Percentiles rank a stretch among this genome's conserved stretches.
Conservation (phyloP, 2,113 vertebrate species). For the Pangasianodon gigas region DNA sequence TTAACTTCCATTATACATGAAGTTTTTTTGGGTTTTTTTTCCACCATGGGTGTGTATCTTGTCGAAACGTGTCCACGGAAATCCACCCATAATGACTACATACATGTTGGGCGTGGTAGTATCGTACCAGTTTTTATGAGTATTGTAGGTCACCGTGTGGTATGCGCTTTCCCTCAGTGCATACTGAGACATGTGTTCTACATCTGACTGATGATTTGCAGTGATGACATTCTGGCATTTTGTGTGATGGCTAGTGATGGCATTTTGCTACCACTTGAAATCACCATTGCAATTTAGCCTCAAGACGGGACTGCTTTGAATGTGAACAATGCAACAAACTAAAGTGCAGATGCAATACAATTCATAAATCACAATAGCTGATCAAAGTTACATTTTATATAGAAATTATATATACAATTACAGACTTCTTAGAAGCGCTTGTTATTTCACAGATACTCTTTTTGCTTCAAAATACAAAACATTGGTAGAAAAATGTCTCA, state of each 20-base stretch:
- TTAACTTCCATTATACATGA: not conserved
- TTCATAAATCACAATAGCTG: not conserved
- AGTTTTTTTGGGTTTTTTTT: not conserved
- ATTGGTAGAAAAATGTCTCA: not conserved
- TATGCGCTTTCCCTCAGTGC: conserved; percentile 5
- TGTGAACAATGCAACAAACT: not conserved
- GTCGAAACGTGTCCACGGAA: conserved; percentile 18
- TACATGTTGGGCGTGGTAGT: conserved; percentile 34
- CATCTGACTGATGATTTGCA: conserved; percentile 14
- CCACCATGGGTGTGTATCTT: conserved; percentile 9
- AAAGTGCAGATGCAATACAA: not conserved
- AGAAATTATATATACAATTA: not conserved
- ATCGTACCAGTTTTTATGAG: conserved; percentile 3
- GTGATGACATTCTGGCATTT: conserved; percentile 19
- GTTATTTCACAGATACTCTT: not conserved
- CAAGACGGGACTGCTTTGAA: not conserved
- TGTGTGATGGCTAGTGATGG: conserved; percentile 22
- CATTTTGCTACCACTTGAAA: conserved; percentile 2
- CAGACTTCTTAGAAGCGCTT: conserved; percentile 36
- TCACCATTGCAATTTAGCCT: not conserved
- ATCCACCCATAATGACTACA: conserved; percentile 19
- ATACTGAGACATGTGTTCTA: not conserved
- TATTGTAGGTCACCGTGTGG: not conserved
- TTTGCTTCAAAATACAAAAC: conserved; percentile 31
- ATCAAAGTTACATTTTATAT: conserved; percentile 9